phyloP scores from a whole-genome alignment of 2,113 vertebrate genomes.

The Psettodes erumei region DNA sequence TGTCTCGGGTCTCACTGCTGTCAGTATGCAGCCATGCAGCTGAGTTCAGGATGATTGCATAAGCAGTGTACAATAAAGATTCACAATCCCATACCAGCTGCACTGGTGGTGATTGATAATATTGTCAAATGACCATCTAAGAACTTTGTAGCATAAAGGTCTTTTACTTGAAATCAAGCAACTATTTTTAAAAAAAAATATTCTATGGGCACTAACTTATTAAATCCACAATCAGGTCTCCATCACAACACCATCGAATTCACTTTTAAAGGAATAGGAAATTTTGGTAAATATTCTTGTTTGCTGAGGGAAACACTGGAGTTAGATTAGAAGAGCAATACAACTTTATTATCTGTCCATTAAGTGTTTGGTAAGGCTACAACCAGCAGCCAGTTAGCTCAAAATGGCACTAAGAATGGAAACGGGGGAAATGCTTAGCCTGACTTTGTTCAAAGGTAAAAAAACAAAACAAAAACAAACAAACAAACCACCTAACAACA shows the following conservation, averaged over 20 bases:
- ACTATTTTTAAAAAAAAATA: neutral
- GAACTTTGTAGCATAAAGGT: neutral
- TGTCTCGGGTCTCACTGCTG: constrained; percentile 39
- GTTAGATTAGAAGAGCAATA: neutral
- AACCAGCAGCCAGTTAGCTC: neutral
- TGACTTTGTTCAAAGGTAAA: neutral
- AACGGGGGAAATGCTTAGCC: neutral
- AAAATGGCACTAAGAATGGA: neutral
- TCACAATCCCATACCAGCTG: neutral
- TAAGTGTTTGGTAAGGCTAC: neutral
- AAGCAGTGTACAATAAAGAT: constrained; percentile 29
- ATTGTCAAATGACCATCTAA: neutral
- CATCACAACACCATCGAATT: neutral
- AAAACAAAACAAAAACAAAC: no score
- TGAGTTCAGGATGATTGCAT: constrained; percentile 29
- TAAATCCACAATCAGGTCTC: neutral
- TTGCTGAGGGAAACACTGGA: neutral
- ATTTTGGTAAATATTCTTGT: neutral
- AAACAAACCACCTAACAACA: neutral
- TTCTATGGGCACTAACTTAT: neutral
- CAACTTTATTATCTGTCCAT: neutral
- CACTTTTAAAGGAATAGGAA: neutral
- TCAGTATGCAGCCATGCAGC: constrained; percentile 25
- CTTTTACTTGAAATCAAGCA: neutral
- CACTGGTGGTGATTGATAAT: neutral